Base-by-base conservation (phyloP, 2,797 vertebrate species). In the Syngnathus acus region DNA sequence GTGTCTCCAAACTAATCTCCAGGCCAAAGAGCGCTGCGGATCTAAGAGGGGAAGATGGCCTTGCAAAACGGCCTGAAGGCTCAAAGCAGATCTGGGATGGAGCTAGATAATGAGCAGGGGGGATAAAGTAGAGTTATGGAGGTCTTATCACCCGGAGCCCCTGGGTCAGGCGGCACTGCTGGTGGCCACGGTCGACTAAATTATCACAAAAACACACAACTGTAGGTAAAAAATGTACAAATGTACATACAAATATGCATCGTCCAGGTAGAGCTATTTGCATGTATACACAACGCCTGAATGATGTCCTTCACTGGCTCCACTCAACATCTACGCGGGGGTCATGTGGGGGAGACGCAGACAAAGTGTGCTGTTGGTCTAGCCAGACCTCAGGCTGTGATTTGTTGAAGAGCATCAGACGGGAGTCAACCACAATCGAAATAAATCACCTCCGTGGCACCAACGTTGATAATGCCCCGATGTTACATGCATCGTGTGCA, bases 91-190 rank as follows among this genome's bases (percentile, higher is more conserved):
- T 78, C 80, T 78, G 70, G 82, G 85, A 79, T 59, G 54, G 74
- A 76, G 78, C 75, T 72, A 88, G 86, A 89, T 89, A 89, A 90
- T 89, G 84, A 88, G 86, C 82, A 80, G 83, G 51, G 42, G 82
- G 89, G 87, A 89, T 89, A 80, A 89, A 86, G 84, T 82, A 84
- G 88, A 89, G 84, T 89, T 89, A 89, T 86, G 73, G 82, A 75
- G 86, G 86, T 90, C 89, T 90, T 90, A 88, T 87, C 88, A 83
- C 88, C 81, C 75, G 66, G 77, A 83, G 83, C 86, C 83, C 78
- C 72, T 54, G 50, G 86, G 88, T 87, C 83, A 86, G 73, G 71
- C 64, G 2, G 78, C 80, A 71, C 70, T 77, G 78, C 78, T 82
- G 81, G 85, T 88, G 86, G 86, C 75, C 84, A 81, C 53, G 57